These are phyloP conservation scores for Nematopogon swammerdamellus DNA, from an alignment of 2,888 invertebrate species.

Conservation along the genomic window DNA sequence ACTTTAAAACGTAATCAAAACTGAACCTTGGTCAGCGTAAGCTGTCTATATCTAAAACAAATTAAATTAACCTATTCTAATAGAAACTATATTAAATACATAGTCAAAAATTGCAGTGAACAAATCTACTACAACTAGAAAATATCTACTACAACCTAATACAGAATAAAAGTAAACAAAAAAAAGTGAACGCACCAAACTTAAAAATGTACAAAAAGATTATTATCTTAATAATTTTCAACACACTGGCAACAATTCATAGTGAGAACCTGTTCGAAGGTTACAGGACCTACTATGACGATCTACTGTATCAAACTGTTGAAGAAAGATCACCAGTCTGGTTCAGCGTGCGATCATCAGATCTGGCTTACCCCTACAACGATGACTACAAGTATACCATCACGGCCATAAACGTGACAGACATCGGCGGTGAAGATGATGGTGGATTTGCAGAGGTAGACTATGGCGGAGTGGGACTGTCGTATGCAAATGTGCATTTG, in stretches of 20 bases:
- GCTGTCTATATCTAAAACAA: too few species aligned
- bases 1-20: too few species aligned
- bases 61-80: too few species aligned
- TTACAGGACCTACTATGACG: constrained; percentile 12
- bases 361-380: constrained; percentile 20
- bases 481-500: constrained; percentile 20
- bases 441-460: constrained; percentile 19
- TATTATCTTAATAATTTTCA: background rate
- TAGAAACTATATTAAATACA: too few species aligned
- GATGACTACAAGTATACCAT: constrained; percentile 18
- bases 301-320: constrained; percentile 16
- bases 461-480: constrained; percentile 21
- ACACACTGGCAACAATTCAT: background rate
- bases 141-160: too few species aligned
- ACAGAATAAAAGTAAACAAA: too few species aligned
- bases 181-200: too few species aligned
- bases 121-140: too few species aligned
- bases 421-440: constrained; percentile 12
- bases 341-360: constrained; percentile 14
- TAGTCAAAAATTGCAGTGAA: too few species aligned
- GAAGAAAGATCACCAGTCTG: constrained; percentile 17
- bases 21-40: too few species aligned
- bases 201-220: too few species aligned
- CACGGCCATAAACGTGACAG: constrained; percentile 17
- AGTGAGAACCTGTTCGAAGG: constrained; percentile 15